phyloP scores from a whole-genome alignment of 2,113 vertebrate species.

The Scytalopus superciliaris region DNA sequence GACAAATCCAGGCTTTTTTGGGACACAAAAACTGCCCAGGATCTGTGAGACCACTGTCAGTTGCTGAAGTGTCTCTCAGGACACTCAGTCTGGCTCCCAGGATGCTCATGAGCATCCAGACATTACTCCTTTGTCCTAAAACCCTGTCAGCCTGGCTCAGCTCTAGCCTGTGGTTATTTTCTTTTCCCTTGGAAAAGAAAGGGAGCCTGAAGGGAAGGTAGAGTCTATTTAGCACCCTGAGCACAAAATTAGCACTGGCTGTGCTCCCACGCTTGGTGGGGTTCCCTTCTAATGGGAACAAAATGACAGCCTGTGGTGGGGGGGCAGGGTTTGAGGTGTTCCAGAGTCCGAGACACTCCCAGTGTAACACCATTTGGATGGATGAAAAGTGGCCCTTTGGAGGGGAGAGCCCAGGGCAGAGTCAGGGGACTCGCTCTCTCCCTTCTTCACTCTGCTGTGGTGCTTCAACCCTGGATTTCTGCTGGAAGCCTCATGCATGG shows the following conservation, averaged over 20 bases:
- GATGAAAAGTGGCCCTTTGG: not conserved
- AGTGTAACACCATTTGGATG: not conserved
- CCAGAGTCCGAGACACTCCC: rapidly evolving
- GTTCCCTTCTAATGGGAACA: not conserved
- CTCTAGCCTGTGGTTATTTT: not conserved
- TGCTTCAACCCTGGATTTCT: rapidly evolving
- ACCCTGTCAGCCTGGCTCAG: not conserved
- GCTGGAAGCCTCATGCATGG: rapidly evolving
- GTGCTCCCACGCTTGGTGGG: not conserved
- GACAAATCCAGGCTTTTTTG: not conserved
- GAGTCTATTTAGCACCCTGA: not conserved
- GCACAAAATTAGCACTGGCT: not conserved
- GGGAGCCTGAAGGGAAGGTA: not conserved
- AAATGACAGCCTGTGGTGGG: rapidly evolving
- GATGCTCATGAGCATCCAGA: not conserved
- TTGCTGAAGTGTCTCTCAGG: not conserved
- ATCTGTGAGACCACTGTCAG: not conserved
- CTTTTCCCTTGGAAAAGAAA: not conserved
- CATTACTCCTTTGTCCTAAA: not conserved
- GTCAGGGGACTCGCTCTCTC: not conserved
- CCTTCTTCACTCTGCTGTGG: rapidly evolving
- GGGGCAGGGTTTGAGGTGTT: not conserved
- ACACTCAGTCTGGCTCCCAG: not conserved
- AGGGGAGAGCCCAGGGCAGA: not conserved
- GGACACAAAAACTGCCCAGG: not conserved